phyloP scores from a whole-genome alignment of 2,797 vertebrate species.

The Sphaeramia orbicularis region DNA sequence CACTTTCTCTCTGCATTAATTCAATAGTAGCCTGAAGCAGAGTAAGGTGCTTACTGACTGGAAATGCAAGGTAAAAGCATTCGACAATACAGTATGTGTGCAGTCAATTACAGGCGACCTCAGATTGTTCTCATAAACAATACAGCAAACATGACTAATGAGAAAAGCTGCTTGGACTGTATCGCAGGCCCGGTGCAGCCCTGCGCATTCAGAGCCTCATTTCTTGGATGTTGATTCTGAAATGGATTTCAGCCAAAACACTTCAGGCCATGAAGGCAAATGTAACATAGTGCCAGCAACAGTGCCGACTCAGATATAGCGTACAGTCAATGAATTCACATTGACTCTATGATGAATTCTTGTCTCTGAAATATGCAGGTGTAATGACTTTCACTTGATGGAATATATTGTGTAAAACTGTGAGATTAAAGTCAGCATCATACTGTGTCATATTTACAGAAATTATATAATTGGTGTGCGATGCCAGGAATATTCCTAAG shows the following conservation, averaged over 20 bases:
- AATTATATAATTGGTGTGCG: conserved; percentile 19
- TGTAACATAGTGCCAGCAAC: conserved; percentile 66
- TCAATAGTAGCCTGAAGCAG: conserved; percentile 49
- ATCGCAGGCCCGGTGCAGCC: conserved; percentile 50
- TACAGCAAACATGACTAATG: conserved; percentile 70
- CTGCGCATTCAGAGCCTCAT: conserved; percentile 65
- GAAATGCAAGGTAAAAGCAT: conserved; percentile 57
- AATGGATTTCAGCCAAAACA: conserved; percentile 75
- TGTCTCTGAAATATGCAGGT: conserved; percentile 56
- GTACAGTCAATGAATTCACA: conserved; percentile 57
- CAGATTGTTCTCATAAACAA: conserved; percentile 73
- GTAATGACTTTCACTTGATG: conserved; percentile 37
- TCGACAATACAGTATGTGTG: conserved; percentile 28
- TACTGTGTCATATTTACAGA: conserved; percentile 17
- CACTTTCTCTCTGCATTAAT: conserved; percentile 64
- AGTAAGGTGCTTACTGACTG: conserved; percentile 53
- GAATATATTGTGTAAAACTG: conserved; percentile 13
- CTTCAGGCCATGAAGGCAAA: conserved; percentile 65
- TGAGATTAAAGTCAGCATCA: conserved; percentile 24
- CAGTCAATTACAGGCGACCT: conserved; percentile 63
- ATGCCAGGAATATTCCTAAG: conserved; percentile 9
- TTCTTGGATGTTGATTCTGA: conserved; percentile 75
- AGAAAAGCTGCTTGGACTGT: conserved; percentile 62
- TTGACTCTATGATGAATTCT: conserved; percentile 39
- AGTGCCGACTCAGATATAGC: conserved; percentile 67